These are phyloP conservation scores for Euspilapteryx auroguttella DNA, from an alignment of 2,888 invertebrate genomes.

Conservation along the genomic window DNA sequence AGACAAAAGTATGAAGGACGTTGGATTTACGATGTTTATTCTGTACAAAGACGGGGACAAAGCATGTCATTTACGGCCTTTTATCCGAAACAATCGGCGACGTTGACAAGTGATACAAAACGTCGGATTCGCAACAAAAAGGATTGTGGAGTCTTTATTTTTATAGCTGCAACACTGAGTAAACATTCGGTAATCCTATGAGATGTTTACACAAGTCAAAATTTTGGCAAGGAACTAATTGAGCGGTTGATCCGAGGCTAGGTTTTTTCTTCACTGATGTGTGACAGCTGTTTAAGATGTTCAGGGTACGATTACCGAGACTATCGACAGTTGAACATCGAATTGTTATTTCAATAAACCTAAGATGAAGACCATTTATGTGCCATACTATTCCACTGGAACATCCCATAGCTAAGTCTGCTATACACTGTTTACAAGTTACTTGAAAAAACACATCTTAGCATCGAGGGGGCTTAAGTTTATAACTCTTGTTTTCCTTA, in stretches of 20 bases:
- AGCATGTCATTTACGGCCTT: slow-evolving; percentile 37
- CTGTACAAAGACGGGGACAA: slow-evolving; percentile 30
- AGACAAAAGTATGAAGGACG: slow-evolving; percentile 31
- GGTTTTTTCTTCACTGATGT: too few relatives aligned
- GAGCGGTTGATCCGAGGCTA: too few relatives aligned
- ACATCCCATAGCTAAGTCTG: too few relatives aligned
- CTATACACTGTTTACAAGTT: too few relatives aligned
- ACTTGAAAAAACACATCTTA: slow-evolving; percentile 1
- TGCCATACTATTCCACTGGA: too few relatives aligned
- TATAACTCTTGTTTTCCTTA: slow-evolving; percentile 32
- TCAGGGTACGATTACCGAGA: too few relatives aligned
- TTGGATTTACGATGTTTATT: slow-evolving; percentile 48
- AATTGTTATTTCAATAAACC: too few relatives aligned
- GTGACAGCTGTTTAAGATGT: too few relatives aligned
- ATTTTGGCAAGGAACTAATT: slow-evolving; percentile 21
- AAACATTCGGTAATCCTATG: slow-evolving; percentile 26
- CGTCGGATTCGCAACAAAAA: slow-evolving; percentile 24
- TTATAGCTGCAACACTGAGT: slow-evolving; percentile 39
- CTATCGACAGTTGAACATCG: too few relatives aligned
- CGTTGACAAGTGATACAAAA: slow-evolving; percentile 42
- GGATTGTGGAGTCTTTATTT: slow-evolving; percentile 43
- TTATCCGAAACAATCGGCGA: slow-evolving; percentile 46
- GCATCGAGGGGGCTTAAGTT: slow-evolving; percentile 3
- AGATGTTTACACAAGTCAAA: slow-evolving; percentile 15
- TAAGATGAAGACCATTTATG: too few relatives aligned